These are phyloP conservation scores for Excalfactoria chinensis DNA, from an alignment of 2,113 vertebrate species.

Conservation along the genomic window DNA sequence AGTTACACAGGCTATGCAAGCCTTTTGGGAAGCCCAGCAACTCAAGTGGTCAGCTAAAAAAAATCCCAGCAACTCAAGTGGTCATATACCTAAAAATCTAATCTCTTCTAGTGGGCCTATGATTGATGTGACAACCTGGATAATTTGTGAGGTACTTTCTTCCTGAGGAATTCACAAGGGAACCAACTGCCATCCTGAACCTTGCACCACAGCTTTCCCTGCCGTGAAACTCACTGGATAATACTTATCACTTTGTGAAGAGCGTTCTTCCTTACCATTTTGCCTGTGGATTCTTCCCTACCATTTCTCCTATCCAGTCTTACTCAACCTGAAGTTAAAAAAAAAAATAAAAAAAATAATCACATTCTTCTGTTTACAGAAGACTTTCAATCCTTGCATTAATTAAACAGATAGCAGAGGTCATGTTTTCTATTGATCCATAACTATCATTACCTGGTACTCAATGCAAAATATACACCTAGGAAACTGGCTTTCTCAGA, in stretches of 20 bases:
- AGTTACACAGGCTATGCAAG: background rate
- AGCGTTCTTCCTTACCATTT: background rate
- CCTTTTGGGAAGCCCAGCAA: background rate
- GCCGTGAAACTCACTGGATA: background rate
- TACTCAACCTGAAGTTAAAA: background rate
- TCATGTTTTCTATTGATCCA: background rate
- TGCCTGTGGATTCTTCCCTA: background rate
- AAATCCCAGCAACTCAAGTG: background rate
- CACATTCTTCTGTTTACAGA: background rate
- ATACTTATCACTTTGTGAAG: background rate
- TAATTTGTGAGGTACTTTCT: background rate
- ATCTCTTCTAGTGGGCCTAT: background rate
- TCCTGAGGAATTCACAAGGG: background rate
- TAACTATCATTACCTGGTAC: background rate
- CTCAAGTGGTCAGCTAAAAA: rapidly evolving
- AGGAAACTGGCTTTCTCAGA: background rate
- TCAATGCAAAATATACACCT: background rate
- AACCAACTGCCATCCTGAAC: background rate
- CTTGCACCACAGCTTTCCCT: background rate
- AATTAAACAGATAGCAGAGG: background rate
- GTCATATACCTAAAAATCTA: background rate
- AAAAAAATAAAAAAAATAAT: background rate
- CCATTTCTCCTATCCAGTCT: background rate
- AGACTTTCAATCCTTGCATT: background rate
- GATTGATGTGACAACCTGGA: background rate